Conservation (phyloP, 2,797 vertebrate species). For the Arremon aurantiirostris region DNA sequence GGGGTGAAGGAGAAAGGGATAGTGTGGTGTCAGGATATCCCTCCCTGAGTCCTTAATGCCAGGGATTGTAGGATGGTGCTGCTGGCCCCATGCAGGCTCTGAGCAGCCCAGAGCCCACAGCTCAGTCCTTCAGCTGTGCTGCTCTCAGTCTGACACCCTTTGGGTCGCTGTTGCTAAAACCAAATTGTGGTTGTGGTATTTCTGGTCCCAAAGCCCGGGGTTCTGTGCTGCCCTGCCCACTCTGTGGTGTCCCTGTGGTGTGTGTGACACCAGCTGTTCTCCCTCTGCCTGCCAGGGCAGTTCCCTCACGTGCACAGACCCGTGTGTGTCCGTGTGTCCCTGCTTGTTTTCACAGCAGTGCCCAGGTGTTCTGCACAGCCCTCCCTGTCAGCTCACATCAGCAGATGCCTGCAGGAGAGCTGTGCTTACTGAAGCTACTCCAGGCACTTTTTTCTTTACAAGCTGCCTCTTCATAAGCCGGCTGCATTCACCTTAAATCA, state of each 20-base stretch:
- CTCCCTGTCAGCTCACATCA: background rate
- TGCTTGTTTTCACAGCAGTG: background rate
- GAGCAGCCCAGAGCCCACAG: background rate
- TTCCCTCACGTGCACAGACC: background rate
- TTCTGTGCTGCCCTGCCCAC: background rate
- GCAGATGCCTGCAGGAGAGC: background rate
- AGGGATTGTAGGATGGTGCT: background rate
- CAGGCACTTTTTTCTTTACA: background rate
- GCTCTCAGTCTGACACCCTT: accelerated
- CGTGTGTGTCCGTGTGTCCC: background rate
- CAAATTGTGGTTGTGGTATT: background rate
- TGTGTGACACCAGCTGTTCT: background rate
- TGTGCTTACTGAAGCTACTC: background rate
- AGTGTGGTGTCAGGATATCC: background rate
- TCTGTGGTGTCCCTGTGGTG: accelerated
- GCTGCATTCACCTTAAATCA: accelerated
- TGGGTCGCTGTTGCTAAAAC: background rate
- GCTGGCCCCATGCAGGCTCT: accelerated
- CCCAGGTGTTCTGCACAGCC: background rate
- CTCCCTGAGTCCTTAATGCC: background rate
- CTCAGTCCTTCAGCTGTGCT: background rate
- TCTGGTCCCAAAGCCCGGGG: background rate
- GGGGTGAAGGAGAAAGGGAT: background rate
- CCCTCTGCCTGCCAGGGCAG: background rate
- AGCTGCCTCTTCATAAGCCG: background rate